phyloP scores from a whole-genome alignment of 2,113 vertebrate genomes.

The Thalassoma bifasciatum region DNA sequence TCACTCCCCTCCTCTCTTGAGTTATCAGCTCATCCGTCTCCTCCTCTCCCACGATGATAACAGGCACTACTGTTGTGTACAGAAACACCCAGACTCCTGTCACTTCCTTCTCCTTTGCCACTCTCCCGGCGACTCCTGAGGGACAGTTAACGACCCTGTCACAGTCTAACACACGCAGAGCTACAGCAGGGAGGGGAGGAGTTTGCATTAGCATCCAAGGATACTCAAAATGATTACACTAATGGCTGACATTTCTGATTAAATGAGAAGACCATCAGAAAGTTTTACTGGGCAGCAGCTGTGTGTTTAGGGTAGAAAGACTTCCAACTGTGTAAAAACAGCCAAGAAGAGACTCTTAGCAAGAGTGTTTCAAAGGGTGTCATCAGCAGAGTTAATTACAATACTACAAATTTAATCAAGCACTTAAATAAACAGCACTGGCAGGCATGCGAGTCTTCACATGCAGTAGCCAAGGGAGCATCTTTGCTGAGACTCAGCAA shows the following conservation, averaged over 20 bases:
- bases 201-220: not conserved
- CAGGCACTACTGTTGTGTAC: conserved; percentile 58
- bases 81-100: conserved; percentile 72
- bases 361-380: conserved; percentile 32
- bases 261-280: conserved; percentile 12
- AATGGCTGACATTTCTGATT: conserved; percentile 11
- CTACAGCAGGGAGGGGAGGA: not conserved
- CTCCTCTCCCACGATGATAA: conserved; percentile 78
- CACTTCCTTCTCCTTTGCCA: conserved; percentile 53
- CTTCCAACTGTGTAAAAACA: conserved; percentile 17
- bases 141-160: conserved; percentile 51
- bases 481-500: conserved; percentile 19
- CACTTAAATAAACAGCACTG: conserved; percentile 36
- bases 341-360: not conserved
- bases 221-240: conserved; percentile 4
- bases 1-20: conserved; percentile 28
- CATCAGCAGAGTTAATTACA: conserved; percentile 51
- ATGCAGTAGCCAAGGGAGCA: conserved; percentile 9
- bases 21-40: conserved; percentile 69
- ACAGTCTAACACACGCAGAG: conserved; percentile 9
- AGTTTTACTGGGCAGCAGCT: conserved; percentile 6
- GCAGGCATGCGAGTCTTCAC: conserved; percentile 33
- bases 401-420: conserved; percentile 38
- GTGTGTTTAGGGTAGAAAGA: conserved; percentile 3
- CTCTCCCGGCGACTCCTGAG: conserved; percentile 32